Base-by-base conservation (phyloP, 2,113 vertebrate species). In the Pelecanus crispus region DNA sequence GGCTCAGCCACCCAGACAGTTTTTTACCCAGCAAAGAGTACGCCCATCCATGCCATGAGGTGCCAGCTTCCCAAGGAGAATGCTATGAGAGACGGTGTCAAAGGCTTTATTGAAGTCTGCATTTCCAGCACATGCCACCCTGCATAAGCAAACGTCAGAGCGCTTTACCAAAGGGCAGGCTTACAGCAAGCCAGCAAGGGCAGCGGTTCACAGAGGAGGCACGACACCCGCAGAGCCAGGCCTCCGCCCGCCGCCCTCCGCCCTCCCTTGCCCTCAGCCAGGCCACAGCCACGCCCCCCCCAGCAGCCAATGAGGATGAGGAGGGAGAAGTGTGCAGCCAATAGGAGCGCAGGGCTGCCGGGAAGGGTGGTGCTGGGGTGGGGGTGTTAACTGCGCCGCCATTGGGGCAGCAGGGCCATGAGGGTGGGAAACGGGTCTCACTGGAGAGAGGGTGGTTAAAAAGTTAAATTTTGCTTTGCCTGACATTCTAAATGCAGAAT, bases 141-240 rank as follows among this genome's bases (percentile, higher is more conserved):
- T 0, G 10, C 14, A 7, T 3, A 16, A 24, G 12, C 15, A 16
- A 31, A 4, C 42, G 8, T 8, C 45, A 24, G 11, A 42, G 14
- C 20, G 1, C 16, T 26, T 20, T 6, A 11, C 11, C 2, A 17
- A 52, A 3, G 3, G 14, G 5, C 13, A 13, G 12, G 25, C 14
- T 40, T 5, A 21, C 0, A 2, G 10, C 18, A 22, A 44, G 9
- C 4, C 65, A 28, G 18, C 16, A 10, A 7, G 8, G 10, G 11
- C 34, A 19, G 28, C 34, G 5, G 6, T 9, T 28, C 0, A 5
- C 6, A 1, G 19, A 13, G 6, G 29, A 10, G 13, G 28, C 45
- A 26, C 12, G 0, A 8, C 22, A 2, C 6, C 7, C 13, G 4
- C 79, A 3, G 15, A 14, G 11, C 5, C 19, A 9, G 3, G 2